Evolutionary conservation across 1,140 invertebrate species (phyloP).

Genomic region (Drosophila insularis): DNA sequence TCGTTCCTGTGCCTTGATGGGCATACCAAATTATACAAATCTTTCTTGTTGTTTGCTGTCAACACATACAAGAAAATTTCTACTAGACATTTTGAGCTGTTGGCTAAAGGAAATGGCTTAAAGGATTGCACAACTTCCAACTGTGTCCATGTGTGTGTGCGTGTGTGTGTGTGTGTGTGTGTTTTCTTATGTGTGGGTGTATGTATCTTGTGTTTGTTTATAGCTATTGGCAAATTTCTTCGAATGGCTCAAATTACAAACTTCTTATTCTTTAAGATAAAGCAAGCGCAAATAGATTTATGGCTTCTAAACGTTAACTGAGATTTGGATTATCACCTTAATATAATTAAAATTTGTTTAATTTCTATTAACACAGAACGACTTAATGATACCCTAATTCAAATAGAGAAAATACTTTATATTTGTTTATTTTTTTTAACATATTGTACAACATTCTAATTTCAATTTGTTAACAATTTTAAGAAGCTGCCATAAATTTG

Average conservation of each 20-base stretch:
- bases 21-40: conserved; percentile 35
- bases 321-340: conserved; percentile 1
- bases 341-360: neutral
- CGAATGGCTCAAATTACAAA: conserved; percentile 1
- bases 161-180: neutral
- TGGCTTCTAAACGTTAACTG: neutral
- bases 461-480: too few relatives aligned
- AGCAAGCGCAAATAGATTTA: neutral
- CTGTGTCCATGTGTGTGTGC: neutral
- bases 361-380: neutral
- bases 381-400: neutral
- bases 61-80: conserved; percentile 14
- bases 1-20: neutral
- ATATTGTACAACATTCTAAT: too few relatives aligned
- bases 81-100: conserved; percentile 13
- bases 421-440: too few relatives aligned
- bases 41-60: conserved; percentile 28
- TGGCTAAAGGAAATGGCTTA: conserved; percentile 17
- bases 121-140: conserved; percentile 7
- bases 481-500: too few relatives aligned
- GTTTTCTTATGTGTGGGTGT: neutral
- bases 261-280: neutral
- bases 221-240: conserved; percentile 1
- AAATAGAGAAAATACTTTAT: too few relatives aligned
- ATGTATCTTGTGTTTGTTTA: neutral